Evolutionary conservation across 2,888 invertebrate genomes (phyloP), one percentile per base, ranked within the genome.

Genomic region (Drosophila kokeensis): DNA sequence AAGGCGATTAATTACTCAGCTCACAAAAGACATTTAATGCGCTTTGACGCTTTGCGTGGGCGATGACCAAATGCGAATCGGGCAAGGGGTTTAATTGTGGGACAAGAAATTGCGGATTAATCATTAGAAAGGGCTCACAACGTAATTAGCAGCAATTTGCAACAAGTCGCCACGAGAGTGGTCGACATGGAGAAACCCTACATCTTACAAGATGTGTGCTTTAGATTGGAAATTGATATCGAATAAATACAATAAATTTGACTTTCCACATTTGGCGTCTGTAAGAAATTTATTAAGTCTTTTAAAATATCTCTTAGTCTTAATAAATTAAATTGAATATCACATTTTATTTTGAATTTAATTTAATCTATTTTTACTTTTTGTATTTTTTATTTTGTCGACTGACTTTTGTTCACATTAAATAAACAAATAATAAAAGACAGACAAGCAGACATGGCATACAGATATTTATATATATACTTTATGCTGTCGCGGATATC

Each of bases 1-100:
- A 87, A 87, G 73, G 71, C 89, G 88, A 87, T 85, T 85, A 85
- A 85, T 85, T 85, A 81, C 88, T 80, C 73, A 82, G 89, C 74
- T 76, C 77, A 89, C 73, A 82, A 72, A 82, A 75, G 67, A 74
- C 62, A 67, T 55, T 89, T 80, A 85, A 87, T 84, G 73, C 75
- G 85, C 82, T 82, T 84, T 87, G 71, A 75, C 87, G 82, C 78
- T 64, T 65, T 50, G 69, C 61, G 73, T 63, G 75, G 67, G 68
- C 38, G 53, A 63, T 8, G 55, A 61, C 15, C 58, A 63, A 70
- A 50, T 68, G 52, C 32, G 30, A 52, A 49, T 52, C 32, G 42
- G 58, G 29, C 29, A 52, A 75, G 61, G 73, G 67, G 72, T 68
- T 82, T 71, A 89, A 89, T 86, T 65, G 87, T 53, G 57, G 69